Evolutionary conservation across 2,888 invertebrate species (phyloP).

Genomic region (Zaprionus obscuricornis): DNA sequence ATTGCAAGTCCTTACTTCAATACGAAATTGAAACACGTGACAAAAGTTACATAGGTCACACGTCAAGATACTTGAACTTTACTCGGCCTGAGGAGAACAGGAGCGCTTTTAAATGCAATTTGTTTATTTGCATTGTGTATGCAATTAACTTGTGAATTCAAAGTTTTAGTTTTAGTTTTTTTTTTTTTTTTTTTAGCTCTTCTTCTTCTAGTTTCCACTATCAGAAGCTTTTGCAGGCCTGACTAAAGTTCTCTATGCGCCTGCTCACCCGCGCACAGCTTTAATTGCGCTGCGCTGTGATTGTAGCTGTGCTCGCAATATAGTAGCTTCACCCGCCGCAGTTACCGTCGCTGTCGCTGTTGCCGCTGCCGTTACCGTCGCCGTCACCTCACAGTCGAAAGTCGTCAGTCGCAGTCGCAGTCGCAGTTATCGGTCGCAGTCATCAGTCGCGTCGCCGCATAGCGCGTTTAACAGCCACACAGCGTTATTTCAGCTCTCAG

Average conservation of each 20-base stretch:
- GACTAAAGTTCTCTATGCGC: constrained; percentile 44
- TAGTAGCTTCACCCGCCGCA: no score
- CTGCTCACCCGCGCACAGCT: constrained; percentile 46
- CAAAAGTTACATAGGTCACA: constrained; percentile 19
- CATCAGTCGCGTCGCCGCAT: constrained; percentile 46
- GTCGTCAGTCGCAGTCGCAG: constrained; percentile 9
- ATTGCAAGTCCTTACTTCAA: constrained; percentile 12
- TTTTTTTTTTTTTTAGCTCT: constrained; percentile 22
- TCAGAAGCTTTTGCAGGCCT: constrained; percentile 49
- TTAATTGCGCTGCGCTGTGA: constrained; percentile 19
- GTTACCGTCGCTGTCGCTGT: constrained; percentile 16
- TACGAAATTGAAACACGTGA: constrained; percentile 13
- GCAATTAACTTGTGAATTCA: constrained; percentile 19
- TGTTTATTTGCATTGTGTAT: constrained; percentile 49
- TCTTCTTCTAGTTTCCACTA: constrained; percentile 37
- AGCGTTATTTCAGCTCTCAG: constrained; percentile 61
- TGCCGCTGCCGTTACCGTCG: no score
- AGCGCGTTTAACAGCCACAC: constrained; percentile 67
- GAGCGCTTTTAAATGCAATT: constrained; percentile 60
- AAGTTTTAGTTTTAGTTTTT: neutral
- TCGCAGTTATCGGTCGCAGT: constrained; percentile 14
- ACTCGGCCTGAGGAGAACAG: constrained; percentile 49
- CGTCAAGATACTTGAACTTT: constrained; percentile 57
- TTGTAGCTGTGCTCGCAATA: no score
- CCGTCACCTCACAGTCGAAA: constrained; percentile 15